Conservation (phyloP, 2,888 invertebrate genomes). For the Acrocyrtus sp. region DNA sequence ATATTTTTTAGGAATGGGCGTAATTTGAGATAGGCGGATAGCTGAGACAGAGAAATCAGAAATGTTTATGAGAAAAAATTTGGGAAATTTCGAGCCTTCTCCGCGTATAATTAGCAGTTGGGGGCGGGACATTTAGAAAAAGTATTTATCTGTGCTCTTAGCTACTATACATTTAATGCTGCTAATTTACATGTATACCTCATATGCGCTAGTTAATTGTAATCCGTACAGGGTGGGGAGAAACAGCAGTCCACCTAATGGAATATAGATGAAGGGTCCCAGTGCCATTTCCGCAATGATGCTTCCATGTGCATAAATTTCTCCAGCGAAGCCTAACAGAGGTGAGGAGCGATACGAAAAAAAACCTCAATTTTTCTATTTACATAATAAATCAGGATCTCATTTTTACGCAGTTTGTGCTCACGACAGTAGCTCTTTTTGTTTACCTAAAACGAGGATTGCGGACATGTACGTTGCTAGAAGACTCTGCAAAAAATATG, state of each 20-base stretch:
- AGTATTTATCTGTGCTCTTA: neutral
- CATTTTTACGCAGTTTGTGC: too few species aligned
- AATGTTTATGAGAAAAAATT: too few species aligned
- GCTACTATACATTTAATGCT: neutral
- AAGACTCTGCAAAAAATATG: slow-evolving; percentile 62
- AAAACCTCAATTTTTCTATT: too few species aligned
- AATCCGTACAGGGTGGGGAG: slow-evolving; percentile 65
- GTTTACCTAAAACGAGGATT: slow-evolving; percentile 64
- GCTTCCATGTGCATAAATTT: slow-evolving; percentile 65
- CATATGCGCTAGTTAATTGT: slow-evolving; percentile 65
- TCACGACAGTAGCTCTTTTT: neutral
- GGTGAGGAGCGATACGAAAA: too few species aligned
- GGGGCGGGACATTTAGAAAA: too few species aligned
- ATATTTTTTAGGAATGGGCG: too few species aligned
- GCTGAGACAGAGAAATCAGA: too few species aligned
- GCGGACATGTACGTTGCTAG: slow-evolving; percentile 66
- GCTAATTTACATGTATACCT: too few species aligned
- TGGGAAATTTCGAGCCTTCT: too few species aligned
- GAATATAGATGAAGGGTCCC: slow-evolving; percentile 63
- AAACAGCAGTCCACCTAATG: slow-evolving; percentile 64
- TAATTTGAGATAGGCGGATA: neutral
- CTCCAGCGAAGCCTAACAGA: slow-evolving; percentile 65
- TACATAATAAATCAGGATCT: too few species aligned
- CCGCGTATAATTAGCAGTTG: too few species aligned
- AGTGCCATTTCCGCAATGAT: slow-evolving; percentile 64